A percentile compares a stretch with the other conserved stretches of the same genome.
Conservation (phyloP, 2,888 invertebrate species). For the Elmis aenea region DNA sequence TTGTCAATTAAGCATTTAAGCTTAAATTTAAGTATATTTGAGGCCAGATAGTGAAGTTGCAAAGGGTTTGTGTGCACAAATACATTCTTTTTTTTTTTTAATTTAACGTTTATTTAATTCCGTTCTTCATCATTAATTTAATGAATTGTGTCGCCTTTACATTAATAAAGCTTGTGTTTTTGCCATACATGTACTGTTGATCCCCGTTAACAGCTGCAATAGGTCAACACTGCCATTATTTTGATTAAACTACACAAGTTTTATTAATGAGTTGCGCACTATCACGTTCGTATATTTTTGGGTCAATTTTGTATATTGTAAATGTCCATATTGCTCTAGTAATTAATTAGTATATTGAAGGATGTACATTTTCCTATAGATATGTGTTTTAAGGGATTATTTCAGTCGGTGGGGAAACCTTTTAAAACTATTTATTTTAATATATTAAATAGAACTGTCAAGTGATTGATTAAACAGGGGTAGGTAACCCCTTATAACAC, state of each 20-base stretch:
- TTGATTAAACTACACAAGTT: constrained; percentile 16
- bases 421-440: no score
- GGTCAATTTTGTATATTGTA: constrained; percentile 27
- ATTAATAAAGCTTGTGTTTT: constrained; percentile 25
- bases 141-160: constrained; percentile 12
- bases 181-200: constrained; percentile 24
- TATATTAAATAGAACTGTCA: constrained; percentile 5
- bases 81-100: no score
- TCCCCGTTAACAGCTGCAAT: constrained; percentile 31
- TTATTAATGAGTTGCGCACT: constrained; percentile 13
- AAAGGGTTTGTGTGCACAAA: no score
- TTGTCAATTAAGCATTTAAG: no score
- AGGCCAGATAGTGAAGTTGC: no score
- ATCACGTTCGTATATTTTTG: constrained; percentile 11
- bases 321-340: constrained; percentile 21
- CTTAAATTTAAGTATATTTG: no score
- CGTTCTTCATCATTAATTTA: constrained; percentile 4
- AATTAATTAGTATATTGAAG: constrained; percentile 15
- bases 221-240: constrained; percentile 35
- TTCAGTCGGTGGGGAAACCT: constrained; percentile 2
- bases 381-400: constrained; percentile 15
- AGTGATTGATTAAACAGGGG: no score
- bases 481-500: constrained; percentile 15
- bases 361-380: constrained; percentile 14
- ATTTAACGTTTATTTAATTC: constrained; percentile 4